These are phyloP conservation scores for Cacatua alba DNA, from an alignment of 2,113 vertebrate species.

Conservation along the genomic window DNA sequence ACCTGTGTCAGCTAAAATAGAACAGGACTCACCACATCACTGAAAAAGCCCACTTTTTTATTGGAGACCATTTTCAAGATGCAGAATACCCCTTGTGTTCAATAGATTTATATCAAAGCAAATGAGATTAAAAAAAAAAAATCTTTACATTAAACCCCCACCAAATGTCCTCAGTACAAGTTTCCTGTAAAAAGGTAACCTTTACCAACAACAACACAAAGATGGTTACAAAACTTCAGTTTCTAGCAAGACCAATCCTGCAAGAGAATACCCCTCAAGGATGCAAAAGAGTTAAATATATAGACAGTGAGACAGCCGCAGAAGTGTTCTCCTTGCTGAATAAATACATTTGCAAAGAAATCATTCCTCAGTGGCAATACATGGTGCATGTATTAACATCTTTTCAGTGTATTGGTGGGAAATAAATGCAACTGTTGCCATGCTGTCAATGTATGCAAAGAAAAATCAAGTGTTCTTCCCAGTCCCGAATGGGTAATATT, in stretches of 20 bases:
- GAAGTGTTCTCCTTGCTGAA: not conserved
- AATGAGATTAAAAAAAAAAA: not conserved
- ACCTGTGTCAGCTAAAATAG: not conserved
- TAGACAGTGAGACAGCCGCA: not conserved
- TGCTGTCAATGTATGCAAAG: not conserved
- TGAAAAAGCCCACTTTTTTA: not conserved
- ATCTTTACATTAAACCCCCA: not conserved
- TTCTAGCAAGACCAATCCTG: not conserved
- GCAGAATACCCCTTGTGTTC: not conserved
- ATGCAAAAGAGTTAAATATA: not conserved
- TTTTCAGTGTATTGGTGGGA: not conserved
- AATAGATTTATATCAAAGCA: not conserved
- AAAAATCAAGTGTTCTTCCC: slow-evolving; percentile 72
- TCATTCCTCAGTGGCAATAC: not conserved
- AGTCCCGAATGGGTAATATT: slow-evolving; percentile 84
- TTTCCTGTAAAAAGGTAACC: not conserved
- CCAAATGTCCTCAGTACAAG: not conserved
- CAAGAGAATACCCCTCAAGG: not conserved
- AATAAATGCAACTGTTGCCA: not conserved
- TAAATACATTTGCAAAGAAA: not conserved
- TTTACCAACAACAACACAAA: not conserved
- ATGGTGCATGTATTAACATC: not conserved
- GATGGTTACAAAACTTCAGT: not conserved
- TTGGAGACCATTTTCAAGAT: not conserved
- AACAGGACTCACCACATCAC: accelerated